These are phyloP conservation scores for Achatina immaculata DNA, from an alignment of 1,140 invertebrate genomes.

Conservation along the genomic window DNA sequence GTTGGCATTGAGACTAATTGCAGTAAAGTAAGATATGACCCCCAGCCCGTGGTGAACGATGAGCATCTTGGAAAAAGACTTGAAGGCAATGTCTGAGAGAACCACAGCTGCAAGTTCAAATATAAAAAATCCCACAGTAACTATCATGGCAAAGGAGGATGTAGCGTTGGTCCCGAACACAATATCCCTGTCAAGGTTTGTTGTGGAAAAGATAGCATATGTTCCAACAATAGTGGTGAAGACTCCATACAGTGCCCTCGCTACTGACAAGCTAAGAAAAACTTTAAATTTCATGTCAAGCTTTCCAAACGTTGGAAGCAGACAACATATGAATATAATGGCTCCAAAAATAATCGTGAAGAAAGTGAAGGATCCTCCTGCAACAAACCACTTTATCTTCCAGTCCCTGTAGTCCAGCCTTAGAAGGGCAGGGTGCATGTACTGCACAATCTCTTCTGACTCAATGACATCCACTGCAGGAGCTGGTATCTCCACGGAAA, in stretches of 20 bases:
- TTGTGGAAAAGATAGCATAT: constrained; percentile 57
- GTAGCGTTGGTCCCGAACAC: constrained; percentile 56
- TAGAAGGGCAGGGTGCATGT: constrained; percentile 52
- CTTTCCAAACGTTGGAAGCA: constrained; percentile 47
- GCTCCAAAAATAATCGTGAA: constrained; percentile 47
- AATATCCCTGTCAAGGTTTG: constrained; percentile 55
- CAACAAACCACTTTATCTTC: constrained; percentile 40
- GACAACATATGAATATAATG: constrained; percentile 38
- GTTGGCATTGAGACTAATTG: constrained; percentile 46
- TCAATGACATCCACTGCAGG: constrained; percentile 14
- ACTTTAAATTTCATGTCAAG: constrained; percentile 60
- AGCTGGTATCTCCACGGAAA: background rate
- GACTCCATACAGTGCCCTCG: constrained; percentile 59
- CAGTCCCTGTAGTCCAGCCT: constrained; percentile 48
- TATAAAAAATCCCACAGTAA: constrained; percentile 65
- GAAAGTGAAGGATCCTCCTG: constrained; percentile 49
- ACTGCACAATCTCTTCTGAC: constrained; percentile 44
- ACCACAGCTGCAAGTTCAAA: constrained; percentile 61
- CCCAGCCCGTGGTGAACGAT: constrained; percentile 65
- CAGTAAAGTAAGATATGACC: constrained; percentile 52
- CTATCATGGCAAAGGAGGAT: constrained; percentile 52
- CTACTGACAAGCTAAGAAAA: constrained; percentile 65
- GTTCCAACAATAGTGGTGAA: constrained; percentile 53
- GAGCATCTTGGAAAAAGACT: constrained; percentile 55
- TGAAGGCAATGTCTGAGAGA: constrained; percentile 60